Conservation (phyloP, 2,113 vertebrate genomes). For the Sinocyclocheilus rhinocerous region DNA sequence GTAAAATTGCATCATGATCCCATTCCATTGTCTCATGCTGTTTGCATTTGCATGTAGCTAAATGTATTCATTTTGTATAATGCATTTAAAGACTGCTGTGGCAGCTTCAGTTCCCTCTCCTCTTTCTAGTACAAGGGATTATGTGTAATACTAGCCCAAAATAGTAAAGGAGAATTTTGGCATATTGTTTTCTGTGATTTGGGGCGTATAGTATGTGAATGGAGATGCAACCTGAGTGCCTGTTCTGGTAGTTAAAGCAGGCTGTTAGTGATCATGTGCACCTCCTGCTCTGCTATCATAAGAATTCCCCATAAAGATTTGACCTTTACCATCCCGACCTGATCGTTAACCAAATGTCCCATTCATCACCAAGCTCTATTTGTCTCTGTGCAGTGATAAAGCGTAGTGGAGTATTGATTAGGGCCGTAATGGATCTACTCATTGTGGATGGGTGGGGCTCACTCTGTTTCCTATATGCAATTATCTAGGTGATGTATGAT, state of each 20-base stretch:
- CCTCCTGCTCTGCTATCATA: conserved; percentile 22
- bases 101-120: too few relatives aligned
- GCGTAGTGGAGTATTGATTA: conserved; percentile 47
- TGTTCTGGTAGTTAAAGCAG: neutral
- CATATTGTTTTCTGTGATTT: neutral
- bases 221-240: neutral
- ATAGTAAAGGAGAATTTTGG: too few relatives aligned
- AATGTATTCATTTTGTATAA: neutral
- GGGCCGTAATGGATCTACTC: conserved; percentile 48
- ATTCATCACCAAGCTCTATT: conserved; percentile 43
- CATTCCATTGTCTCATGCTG: too few relatives aligned
- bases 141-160: neutral
- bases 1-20: too few relatives aligned
- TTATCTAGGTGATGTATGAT: conserved; percentile 11
- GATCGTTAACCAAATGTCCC: conserved; percentile 52
- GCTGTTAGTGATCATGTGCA: neutral
- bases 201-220: neutral
- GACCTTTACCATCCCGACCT: conserved; percentile 46
- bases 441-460: conserved; percentile 40
- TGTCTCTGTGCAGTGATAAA: conserved; percentile 42
- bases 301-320: conserved; percentile 43
- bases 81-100: neutral
- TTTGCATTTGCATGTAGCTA: neutral
- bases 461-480: conserved; percentile 39
- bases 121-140: neutral